Conservation (phyloP, 2,113 vertebrate genomes). For the Pagrus major region DNA sequence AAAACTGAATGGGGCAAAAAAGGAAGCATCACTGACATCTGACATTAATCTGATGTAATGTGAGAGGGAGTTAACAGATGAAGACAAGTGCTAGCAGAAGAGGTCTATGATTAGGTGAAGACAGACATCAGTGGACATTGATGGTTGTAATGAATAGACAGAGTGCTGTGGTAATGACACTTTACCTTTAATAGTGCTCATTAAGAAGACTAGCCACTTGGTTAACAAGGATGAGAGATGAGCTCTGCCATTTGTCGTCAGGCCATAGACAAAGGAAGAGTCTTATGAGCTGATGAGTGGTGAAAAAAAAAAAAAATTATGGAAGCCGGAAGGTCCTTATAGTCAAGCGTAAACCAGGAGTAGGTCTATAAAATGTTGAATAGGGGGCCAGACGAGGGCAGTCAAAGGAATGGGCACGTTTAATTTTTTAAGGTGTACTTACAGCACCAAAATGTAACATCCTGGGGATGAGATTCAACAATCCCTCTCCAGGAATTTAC, state of each 20-base stretch:
- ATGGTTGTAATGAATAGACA: constrained; percentile 82
- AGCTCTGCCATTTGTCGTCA: constrained; percentile 56
- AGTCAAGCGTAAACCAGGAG: not conserved
- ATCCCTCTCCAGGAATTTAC: too few relatives aligned
- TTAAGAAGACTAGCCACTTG: constrained; percentile 73
- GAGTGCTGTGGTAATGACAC: constrained; percentile 74
- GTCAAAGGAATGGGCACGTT: too few relatives aligned
- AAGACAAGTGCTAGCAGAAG: constrained; percentile 62
- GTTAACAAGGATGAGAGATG: constrained; percentile 68
- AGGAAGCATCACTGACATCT: constrained; percentile 62
- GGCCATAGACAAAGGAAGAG: constrained; percentile 15
- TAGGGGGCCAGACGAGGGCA: not conserved
- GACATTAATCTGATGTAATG: constrained; percentile 61
- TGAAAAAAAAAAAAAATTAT: not conserved
- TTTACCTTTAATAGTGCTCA: constrained; percentile 81
- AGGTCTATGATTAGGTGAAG: constrained; percentile 65
- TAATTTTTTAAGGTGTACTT: too few relatives aligned
- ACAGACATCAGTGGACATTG: constrained; percentile 72
- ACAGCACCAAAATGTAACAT: too few relatives aligned
- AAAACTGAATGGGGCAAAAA: constrained; percentile 48
- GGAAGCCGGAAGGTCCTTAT: not conserved
- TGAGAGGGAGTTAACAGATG: constrained; percentile 64
- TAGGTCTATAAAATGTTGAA: not conserved
- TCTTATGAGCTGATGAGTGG: constrained; percentile 28
- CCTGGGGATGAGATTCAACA: too few relatives aligned